phyloP scores from a whole-genome alignment of 2,888 invertebrate species.

The Lypha dubia region DNA sequence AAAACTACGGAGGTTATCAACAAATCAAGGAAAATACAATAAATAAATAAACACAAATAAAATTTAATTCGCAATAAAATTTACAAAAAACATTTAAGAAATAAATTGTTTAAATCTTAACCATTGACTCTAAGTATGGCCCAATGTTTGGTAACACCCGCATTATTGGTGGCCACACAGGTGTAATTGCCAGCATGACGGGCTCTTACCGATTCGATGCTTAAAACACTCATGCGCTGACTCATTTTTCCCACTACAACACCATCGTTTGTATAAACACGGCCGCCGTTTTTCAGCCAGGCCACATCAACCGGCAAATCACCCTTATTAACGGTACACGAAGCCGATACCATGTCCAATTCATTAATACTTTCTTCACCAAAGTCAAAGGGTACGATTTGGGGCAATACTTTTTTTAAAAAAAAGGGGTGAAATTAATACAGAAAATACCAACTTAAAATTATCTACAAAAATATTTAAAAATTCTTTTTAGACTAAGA shows the following conservation, averaged over 20 bases:
- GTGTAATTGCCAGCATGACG: constrained; percentile 87
- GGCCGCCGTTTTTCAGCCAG: constrained; percentile 86
- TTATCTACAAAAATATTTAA: constrained; percentile 4
- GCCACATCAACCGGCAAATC: constrained; percentile 90
- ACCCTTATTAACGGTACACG: constrained; percentile 90
- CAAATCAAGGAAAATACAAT: neutral
- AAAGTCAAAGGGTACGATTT: constrained; percentile 89
- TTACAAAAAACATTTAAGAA: constrained; percentile 9
- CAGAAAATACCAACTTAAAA: constrained; percentile 39
- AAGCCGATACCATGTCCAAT: constrained; percentile 88
- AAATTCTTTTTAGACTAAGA: neutral
- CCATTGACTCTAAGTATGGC: constrained; percentile 86
- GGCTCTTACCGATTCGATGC: constrained; percentile 86
- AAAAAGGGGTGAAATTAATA: constrained; percentile 30
- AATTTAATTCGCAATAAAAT: constrained; percentile 38
- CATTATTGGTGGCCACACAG: constrained; percentile 86
- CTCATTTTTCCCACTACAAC: constrained; percentile 85
- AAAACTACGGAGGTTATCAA: constrained; percentile 84
- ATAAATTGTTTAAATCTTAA: constrained; percentile 76
- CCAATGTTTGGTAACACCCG: constrained; percentile 85
- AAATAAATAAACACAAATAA: constrained; percentile 16
- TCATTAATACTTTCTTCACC: constrained; percentile 88
- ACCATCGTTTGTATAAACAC: constrained; percentile 84
- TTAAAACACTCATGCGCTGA: constrained; percentile 86
- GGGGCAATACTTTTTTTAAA: constrained; percentile 86